These are phyloP conservation scores for Mesorhabditis spiculigera DNA, from an alignment of 2,888 invertebrate genomes.

Conservation along the genomic window DNA sequence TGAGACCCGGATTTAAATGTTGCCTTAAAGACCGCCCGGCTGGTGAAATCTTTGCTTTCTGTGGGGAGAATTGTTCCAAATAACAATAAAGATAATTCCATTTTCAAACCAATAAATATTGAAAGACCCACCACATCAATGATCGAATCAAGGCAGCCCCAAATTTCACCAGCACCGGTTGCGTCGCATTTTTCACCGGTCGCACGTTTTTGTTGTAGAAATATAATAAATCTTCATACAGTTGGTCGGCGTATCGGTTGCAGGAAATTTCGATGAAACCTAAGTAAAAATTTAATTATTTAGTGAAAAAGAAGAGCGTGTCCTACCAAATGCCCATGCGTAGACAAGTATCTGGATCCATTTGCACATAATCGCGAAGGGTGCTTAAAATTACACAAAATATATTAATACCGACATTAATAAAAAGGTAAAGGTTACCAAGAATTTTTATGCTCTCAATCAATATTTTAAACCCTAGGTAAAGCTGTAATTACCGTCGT, in stretches of 20 bases:
- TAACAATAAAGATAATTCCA: background rate
- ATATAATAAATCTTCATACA: slow-evolving; percentile 58
- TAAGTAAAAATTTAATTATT: background rate
- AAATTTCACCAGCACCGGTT: slow-evolving; percentile 54
- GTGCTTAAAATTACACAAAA: no score
- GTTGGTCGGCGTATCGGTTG: slow-evolving; percentile 46
- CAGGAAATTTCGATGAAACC: slow-evolving; percentile 5
- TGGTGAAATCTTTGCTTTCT: slow-evolving; percentile 4
- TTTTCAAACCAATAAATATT: background rate
- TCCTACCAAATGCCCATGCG: background rate
- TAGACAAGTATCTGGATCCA: no score
- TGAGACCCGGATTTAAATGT: background rate
- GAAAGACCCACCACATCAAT: slow-evolving; percentile 54
- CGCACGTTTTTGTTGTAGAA: slow-evolving; percentile 56
- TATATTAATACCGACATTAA: no score
- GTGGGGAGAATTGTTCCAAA: background rate
- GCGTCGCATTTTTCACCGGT: slow-evolving; percentile 56
- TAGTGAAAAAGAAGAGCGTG: background rate
- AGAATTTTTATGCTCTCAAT: no score
- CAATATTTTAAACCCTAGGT: no score
- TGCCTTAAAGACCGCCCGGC: background rate
- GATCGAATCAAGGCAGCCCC: slow-evolving; percentile 56
- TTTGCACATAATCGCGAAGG: no score
- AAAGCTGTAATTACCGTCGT: no score
- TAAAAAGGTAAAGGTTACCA: no score